Evolutionary conservation across 2,797 vertebrate species (phyloP), one percentile per base, ranked within the genome.

Genomic region (Artibeus jamaicensis): DNA sequence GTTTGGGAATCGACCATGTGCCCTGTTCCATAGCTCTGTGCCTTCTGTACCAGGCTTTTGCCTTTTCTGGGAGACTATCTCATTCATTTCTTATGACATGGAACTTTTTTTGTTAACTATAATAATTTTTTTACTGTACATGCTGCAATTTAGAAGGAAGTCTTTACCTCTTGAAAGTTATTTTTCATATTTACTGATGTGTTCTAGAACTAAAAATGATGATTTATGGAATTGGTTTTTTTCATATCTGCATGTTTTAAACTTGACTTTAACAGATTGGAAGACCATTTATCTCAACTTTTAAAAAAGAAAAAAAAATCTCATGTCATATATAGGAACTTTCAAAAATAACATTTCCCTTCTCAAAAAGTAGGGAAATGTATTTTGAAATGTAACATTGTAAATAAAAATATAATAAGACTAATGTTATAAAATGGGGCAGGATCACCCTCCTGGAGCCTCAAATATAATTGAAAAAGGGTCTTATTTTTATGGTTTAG

Each of bases 11-110:
- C 89, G 74, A 93, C 97, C 73, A 0, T 86, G 22, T 89, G 78
- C 74, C 62, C 97, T 95, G 83, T 85, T 86, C 92, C 85, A 10
- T 88, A 96, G 67, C 82, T 81, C 81, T 42, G 14, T 76, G 32
- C 67, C 65, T 68, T 93, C 67, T 73, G 34, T 86, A 59, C 14
- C 68, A 57, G 57, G 14, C 9, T 39, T 94, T 89, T 59, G 39
- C 19, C 48, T 85, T 82, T 87, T 74, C 84, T 93, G 15, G n/a
- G 59, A 70, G 5, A 65, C 24, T 76, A 46, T 42, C 24, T 73
- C 68, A 62, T 44, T 57, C 37, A 84, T 93, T 83, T 93, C 39
- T 95, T 86, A 44, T 24, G 29, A 62, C 50, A 6, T 34, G 32
- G 37, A 68, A 57, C 42, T 71, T 83, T 74, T 68, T 18, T 78